phyloP scores from a whole-genome alignment of 2,113 vertebrate genomes.

The Centropus bengalensis region DNA sequence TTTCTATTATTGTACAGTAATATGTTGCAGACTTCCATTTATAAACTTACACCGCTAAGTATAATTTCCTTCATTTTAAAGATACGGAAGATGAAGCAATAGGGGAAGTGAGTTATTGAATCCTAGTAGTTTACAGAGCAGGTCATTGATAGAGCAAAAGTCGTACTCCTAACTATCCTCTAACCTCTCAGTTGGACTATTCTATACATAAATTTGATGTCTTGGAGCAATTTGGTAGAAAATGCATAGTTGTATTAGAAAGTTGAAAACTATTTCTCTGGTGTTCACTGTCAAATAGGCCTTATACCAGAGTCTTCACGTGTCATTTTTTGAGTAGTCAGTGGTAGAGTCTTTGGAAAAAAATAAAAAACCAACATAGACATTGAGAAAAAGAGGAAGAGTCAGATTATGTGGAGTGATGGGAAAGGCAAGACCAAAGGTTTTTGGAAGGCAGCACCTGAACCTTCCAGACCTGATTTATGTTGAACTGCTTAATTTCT shows the following conservation, averaged over 20 bases:
- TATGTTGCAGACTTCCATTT: background rate
- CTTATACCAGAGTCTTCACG: background rate
- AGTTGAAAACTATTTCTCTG: background rate
- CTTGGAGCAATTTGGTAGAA: background rate
- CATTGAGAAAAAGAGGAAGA: background rate
- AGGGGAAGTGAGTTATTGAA: background rate
- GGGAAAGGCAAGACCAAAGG: background rate
- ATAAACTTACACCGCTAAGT: background rate
- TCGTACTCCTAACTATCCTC: background rate
- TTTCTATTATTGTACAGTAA: background rate
- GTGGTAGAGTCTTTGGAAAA: background rate
- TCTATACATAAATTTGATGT: background rate
- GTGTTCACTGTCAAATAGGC: background rate
- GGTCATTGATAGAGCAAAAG: background rate
- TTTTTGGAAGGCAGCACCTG: background rate
- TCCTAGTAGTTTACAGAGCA: background rate
- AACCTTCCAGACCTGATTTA: background rate
- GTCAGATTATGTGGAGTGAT: background rate
- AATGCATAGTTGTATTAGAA: background rate
- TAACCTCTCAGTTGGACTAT: background rate
- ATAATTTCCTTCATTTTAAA: background rate
- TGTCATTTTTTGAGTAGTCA: background rate
- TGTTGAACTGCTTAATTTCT: background rate
- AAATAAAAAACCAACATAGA: background rate
- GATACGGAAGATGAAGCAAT: background rate